Evolutionary conservation across 2,888 invertebrate species (phyloP), one percentile per base, ranked within the genome.

Genomic region (Glaucopsyche alexis): DNA sequence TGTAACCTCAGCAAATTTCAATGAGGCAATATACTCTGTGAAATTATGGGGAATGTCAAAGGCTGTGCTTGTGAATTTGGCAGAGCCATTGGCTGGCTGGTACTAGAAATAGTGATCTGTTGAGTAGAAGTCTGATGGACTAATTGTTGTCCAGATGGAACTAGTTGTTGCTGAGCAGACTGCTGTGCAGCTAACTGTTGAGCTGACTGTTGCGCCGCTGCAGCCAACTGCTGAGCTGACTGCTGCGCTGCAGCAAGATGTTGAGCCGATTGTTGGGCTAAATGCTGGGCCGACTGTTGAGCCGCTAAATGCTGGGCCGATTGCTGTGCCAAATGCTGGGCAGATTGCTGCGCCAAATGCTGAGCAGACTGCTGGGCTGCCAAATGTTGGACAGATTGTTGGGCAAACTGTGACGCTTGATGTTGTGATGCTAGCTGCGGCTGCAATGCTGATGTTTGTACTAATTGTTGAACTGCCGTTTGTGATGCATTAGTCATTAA

Each of bases 91-190:
- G 91, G 88, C 80, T 93, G 93, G 84, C 91, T 92, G 81, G 91
- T 88, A 79, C 88, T 93, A 8, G 93, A 91, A 71, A 93, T 91
- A 47, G 90, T 91, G 65, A 93, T 91, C 78, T 93, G 93, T 76
- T 92, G 93, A 45, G 90, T 88, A n/a, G 91, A 88, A 65, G 90
- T 88, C 81, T 93, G 92, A 77, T 91, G 92, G 38, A 92, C 92
- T 50, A 92, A 78, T 76, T 91, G 91, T 77, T 87, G 88, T 5
- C 87, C 88, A 16, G 89, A 84, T 11, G 89, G 88, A 45, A 89
- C 89, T 42, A 89, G 78, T 76, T 90, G 91, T 76, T 90, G 91
- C 79, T 89, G 90, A n/a, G 87, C 90, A 14, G 89, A 87, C 77
- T 89, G 91, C 76, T 89, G 90, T 7, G 87, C 89, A 69, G 87